phyloP scores from a whole-genome alignment of 2,888 invertebrate genomes.

The Margaritifera margaritifera region DNA sequence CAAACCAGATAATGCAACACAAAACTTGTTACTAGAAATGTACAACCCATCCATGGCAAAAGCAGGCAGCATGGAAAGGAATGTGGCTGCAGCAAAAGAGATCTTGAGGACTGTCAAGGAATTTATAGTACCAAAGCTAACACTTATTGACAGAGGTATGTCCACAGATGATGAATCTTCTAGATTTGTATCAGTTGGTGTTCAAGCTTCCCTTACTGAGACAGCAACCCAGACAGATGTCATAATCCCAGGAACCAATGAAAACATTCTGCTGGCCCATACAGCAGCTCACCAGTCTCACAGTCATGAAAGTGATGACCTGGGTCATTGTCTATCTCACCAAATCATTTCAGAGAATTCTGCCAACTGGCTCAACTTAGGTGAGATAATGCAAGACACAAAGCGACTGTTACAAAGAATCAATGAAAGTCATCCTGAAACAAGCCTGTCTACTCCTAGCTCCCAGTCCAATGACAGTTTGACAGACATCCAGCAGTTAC shows the following conservation, averaged over 20 bases:
- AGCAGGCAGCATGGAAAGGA: too few species aligned
- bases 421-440: slow-evolving; percentile 40
- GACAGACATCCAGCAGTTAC: slow-evolving; percentile 23
- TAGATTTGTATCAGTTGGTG: slow-evolving; percentile 26
- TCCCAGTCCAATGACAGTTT: slow-evolving; percentile 33
- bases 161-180: slow-evolving; percentile 22
- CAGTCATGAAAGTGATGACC: slow-evolving; percentile 35
- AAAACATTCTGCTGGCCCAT: slow-evolving; percentile 34
- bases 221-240: slow-evolving; percentile 7
- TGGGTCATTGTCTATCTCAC: slow-evolving; percentile 17
- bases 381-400: slow-evolving; percentile 54
- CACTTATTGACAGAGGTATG: slow-evolving; percentile 27
- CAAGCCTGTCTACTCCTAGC: slow-evolving; percentile 19
- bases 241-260: slow-evolving; percentile 13
- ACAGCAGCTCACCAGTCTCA: slow-evolving; percentile 41
- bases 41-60: too few species aligned
- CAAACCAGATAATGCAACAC: slow-evolving; percentile 1
- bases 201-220: slow-evolving; percentile 32
- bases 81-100: slow-evolving; percentile 9
- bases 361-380: slow-evolving; percentile 49
- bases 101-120: slow-evolving; percentile 35
- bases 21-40: neutral
- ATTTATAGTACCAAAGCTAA: slow-evolving; percentile 30
- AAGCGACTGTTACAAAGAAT: slow-evolving; percentile 45
- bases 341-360: slow-evolving; percentile 41